A percentile compares a stretch with the other conserved stretches of the same genome.
phyloP scores from a whole-genome alignment of 1,140 invertebrate genomes.

The Doryteuthis pealeii region DNA sequence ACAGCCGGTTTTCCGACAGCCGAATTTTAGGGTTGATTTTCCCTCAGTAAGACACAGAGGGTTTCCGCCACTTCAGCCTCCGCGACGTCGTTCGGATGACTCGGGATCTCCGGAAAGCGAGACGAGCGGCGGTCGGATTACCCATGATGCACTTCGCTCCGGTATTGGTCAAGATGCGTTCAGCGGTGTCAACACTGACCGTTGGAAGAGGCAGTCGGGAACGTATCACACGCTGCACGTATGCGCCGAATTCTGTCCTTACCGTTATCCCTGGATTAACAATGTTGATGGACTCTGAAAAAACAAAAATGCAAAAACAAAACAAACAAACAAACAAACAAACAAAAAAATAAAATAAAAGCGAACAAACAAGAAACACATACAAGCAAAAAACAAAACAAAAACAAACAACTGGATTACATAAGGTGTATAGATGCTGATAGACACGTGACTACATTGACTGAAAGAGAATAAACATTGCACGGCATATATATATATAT shows the following conservation, averaged over 20 bases:
- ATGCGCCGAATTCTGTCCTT: not conserved
- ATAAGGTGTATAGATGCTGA: too few relatives aligned
- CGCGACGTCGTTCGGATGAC: not conserved
- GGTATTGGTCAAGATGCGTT: not conserved
- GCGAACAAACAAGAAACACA: not conserved
- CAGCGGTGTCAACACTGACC: not conserved
- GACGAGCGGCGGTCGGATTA: not conserved
- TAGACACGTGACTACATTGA: too few relatives aligned
- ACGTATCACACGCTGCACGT: not conserved
- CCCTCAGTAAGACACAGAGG: not conserved
- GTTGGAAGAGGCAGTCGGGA: not conserved
- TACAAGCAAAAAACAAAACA: not conserved
- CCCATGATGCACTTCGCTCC: not conserved
- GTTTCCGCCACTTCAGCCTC: not conserved
- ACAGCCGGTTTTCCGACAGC: not conserved
- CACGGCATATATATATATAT: too few relatives aligned
- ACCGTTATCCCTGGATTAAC: not conserved
- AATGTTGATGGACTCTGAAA: not conserved
- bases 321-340: not conserved
- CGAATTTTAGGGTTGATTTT: not conserved
- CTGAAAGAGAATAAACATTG: too few relatives aligned
- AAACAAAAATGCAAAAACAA: not conserved
- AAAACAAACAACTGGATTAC: too few relatives aligned
- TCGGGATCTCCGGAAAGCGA: not conserved
- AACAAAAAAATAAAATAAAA: not conserved